phyloP scores from a whole-genome alignment of 1,140 invertebrate genomes.

The Caenorhabditis remanei region DNA sequence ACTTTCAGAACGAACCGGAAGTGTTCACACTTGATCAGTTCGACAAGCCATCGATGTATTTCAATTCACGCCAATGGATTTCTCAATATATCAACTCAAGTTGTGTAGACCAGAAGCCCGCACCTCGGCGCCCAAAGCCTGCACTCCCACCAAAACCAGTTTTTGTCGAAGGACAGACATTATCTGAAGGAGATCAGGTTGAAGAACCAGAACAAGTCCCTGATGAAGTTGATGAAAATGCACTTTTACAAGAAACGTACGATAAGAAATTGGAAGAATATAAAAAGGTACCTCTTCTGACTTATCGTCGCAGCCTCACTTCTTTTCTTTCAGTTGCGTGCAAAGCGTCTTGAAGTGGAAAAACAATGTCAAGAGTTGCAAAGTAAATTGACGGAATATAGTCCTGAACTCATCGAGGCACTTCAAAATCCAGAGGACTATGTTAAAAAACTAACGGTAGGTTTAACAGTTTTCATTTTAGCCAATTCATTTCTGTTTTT shows the following conservation, averaged over 20 bases:
- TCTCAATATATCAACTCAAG: constrained; percentile 39
- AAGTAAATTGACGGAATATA: background rate
- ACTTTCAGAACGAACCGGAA: constrained; percentile 17
- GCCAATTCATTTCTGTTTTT: background rate
- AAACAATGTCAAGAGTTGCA: background rate
- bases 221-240: constrained; percentile 12
- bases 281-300: background rate
- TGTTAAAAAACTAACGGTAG: background rate
- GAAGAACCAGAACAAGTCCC: background rate
- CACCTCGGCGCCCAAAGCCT: background rate
- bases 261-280: constrained; percentile 17
- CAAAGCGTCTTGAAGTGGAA: background rate
- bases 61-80: constrained; percentile 15
- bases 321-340: constrained; percentile 11
- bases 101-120: background rate
- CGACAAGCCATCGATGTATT: background rate
- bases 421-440: background rate
- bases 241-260: background rate
- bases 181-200: background rate
- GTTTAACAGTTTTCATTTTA: background rate
- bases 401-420: constrained; percentile 24
- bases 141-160: constrained; percentile 23
- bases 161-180: background rate
- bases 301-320: too few relatives aligned
- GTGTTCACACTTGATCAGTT: background rate